Evolutionary conservation across 2,797 vertebrate species (phyloP).

Genomic region (Psittacula echo): DNA sequence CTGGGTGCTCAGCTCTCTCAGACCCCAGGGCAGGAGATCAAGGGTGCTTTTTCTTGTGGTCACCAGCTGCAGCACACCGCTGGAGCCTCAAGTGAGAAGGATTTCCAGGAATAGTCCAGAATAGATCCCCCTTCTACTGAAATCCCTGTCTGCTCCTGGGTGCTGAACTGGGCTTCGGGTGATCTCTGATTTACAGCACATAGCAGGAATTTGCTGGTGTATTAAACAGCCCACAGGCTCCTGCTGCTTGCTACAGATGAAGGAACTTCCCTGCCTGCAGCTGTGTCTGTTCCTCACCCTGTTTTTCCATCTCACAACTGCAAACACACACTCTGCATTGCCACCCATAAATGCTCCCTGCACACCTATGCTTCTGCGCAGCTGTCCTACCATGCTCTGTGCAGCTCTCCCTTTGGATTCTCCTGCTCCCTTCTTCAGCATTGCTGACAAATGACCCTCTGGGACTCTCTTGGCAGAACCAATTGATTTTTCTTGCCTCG

Average conservation of each 20-base stretch:
- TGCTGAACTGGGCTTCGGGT: neutral
- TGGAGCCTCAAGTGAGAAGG: neutral
- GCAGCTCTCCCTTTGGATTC: neutral
- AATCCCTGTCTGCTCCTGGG: neutral
- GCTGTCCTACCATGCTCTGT: neutral
- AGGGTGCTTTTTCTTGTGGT: neutral
- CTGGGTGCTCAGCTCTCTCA: neutral
- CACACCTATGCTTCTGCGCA: neutral
- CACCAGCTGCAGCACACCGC: fast-evolving
- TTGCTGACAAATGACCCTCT: neutral
- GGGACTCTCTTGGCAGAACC: neutral
- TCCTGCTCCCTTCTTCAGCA: neutral
- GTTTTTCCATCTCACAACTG: neutral
- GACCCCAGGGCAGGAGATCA: neutral
- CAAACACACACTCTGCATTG: fast-evolving
- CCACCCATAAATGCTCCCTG: neutral
- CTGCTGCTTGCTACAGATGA: neutral
- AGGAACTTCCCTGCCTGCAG: neutral
- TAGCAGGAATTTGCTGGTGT: neutral
- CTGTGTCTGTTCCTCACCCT: neutral
- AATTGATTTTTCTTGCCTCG: constrained; percentile 1
- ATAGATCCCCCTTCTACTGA: neutral
- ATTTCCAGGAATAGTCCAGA: neutral
- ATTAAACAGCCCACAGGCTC: neutral
- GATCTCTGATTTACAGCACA: neutral